A percentile compares a stretch with the other conserved stretches of the same genome.
Conservation (phyloP, 2,888 invertebrate genomes). For the Scelioninae gen. 2 region DNA sequence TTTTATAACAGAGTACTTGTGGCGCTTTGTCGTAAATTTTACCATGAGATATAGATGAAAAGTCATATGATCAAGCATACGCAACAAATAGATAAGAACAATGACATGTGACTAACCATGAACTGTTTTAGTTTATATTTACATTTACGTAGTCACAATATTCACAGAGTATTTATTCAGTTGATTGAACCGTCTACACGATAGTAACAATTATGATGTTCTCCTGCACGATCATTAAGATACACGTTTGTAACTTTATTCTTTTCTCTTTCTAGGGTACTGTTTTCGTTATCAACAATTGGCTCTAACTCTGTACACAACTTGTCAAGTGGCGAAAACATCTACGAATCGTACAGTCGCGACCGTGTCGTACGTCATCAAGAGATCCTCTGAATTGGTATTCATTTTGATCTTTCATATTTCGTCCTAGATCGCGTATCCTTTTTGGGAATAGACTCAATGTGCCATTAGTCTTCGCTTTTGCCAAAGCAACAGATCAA, state of each 20-base stretch:
- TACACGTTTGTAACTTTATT: conserved; percentile 34
- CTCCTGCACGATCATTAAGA: conserved; percentile 29
- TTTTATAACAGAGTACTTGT: conserved; percentile 31
- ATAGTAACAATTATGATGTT: conserved; percentile 34
- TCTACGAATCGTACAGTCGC: conserved; percentile 41
- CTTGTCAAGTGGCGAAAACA: conserved; percentile 54
- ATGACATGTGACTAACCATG: conserved; percentile 24
- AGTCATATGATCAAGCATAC: conserved; percentile 6
- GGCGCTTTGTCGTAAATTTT: conserved; percentile 20
- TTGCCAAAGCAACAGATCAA: conserved; percentile 56
- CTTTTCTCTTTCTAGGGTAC: conserved; percentile 22
- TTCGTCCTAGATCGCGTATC: conserved; percentile 39
- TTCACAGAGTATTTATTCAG: conserved; percentile 31
- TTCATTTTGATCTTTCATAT: conserved; percentile 50
- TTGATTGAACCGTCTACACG: conserved; percentile 33
- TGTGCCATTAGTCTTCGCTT: conserved; percentile 31
- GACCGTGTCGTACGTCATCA: conserved; percentile 57
- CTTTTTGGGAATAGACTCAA: conserved; percentile 38
- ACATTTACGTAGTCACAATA: conserved; percentile 42
- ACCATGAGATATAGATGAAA: conserved; percentile 22
- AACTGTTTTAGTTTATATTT: conserved; percentile 29
- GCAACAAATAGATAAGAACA: conserved; percentile 29
- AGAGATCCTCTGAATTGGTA: conserved; percentile 54
- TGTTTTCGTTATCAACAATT: conserved; percentile 46
- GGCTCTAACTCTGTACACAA: conserved; percentile 56